Evolutionary conservation across 2,113 vertebrate species (phyloP), one percentile per base, ranked within the genome.

Genomic region (Apus apus): DNA sequence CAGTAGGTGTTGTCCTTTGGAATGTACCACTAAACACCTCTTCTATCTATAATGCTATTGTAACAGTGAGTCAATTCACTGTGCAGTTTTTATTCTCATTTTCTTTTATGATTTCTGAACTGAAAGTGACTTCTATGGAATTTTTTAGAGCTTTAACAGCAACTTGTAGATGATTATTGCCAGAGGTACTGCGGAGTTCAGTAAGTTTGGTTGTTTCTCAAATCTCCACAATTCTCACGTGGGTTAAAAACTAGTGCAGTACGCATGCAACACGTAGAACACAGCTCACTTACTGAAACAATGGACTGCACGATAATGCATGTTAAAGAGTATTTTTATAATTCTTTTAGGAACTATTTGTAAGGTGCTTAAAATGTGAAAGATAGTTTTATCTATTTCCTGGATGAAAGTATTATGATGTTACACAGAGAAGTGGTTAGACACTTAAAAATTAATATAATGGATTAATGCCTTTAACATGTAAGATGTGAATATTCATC

Each of bases 401-500:
- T 70, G 46, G 40, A 76, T 89, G 46, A 82, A 89, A 94, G 43
- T 79, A 46, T 89, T 93, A 51, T 70, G 79, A 70, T 3, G 9
- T 34, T 61, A 21, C 14, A 10, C 15, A 79, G 65, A 75, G 78
- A 96, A 96, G 82, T 62, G 9, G 57, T 92, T 94, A 84, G 11
- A 57, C 7, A 68, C 70, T 93, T 87, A 87, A 91, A 92, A 94
- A 76, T 40, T 75, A 25, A 0, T 94, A 60, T 64, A 1, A 26
- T 4, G 18, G 70, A 60, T 96, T 83, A 92, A 93, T 92, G 57
- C 36, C 48, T 96, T 87, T 84, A 90, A 87, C 40, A 21, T 48
- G 45, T 48, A 70, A 94, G 60, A 74, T 85, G 17, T 71, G 94
- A 93, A 62, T 89, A 56, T 65, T 75, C 25, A 64, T 54, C 80